Conservation (phyloP, 2,797 vertebrate species). For the Melanotaenia boesemani region DNA sequence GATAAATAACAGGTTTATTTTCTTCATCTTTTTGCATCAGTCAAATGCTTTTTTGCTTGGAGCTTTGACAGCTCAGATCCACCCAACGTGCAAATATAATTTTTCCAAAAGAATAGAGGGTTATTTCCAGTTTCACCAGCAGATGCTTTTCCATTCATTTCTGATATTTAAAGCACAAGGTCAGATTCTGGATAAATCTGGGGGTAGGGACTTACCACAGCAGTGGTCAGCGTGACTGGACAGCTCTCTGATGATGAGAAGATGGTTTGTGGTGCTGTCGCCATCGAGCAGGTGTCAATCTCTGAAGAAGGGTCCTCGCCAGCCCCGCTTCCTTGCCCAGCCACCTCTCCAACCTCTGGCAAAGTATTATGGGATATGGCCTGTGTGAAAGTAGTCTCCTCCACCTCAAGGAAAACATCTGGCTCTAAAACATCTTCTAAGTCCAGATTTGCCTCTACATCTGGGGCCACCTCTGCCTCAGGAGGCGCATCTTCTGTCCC, state of each 20-base stretch:
- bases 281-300: conserved; percentile 83
- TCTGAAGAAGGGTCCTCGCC: conserved; percentile 79
- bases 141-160: no score
- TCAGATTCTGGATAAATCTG: not conserved
- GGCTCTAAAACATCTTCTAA: conserved; percentile 67
- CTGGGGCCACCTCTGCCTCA: conserved; percentile 22
- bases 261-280: conserved; percentile 73
- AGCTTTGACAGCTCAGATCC: no score
- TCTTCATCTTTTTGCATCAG: no score
- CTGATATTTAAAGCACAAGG: no score
- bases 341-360: conserved; percentile 55
- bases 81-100: no score
- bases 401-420: conserved; percentile 81
- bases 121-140: no score
- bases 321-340: conserved; percentile 57
- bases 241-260: conserved; percentile 80
- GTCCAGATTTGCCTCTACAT: conserved; percentile 46
- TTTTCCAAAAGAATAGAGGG: no score
- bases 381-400: conserved; percentile 71
- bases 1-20: no score
- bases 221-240: conserved; percentile 66
- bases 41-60: no score
- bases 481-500: conserved; percentile 32
- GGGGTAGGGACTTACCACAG: conserved; percentile 66
- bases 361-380: conserved; percentile 53